A percentile compares a stretch with the other conserved stretches of the same genome.
Evolutionary conservation across 2,113 vertebrate genomes (phyloP).

Genomic region (Callorhinus ursinus): DNA sequence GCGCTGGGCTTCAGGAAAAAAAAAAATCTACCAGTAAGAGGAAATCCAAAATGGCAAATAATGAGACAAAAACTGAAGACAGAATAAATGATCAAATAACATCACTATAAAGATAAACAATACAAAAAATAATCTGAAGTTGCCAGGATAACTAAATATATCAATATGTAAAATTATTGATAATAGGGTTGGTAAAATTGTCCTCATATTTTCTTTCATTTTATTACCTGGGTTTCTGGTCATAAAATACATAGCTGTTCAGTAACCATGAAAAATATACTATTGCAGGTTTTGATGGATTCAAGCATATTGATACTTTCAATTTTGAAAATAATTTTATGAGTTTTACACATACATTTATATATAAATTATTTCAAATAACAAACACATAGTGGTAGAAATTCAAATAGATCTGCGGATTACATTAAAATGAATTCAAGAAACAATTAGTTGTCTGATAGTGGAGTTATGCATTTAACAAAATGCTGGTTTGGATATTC

Average conservation of each 20-base stretch:
- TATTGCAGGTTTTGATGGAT: background rate
- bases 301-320: background rate
- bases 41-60: background rate
- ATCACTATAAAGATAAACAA: background rate
- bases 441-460: background rate
- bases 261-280: background rate
- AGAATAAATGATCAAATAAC: background rate
- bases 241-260: background rate
- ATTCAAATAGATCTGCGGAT: background rate
- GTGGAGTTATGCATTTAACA: background rate
- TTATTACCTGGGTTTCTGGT: background rate
- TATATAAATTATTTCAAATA: constrained; percentile 4
- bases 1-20: background rate
- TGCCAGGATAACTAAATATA: background rate
- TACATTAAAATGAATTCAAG: background rate
- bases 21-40: background rate
- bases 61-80: background rate
- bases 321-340: background rate
- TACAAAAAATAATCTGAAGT: background rate
- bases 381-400: background rate
- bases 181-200: background rate
- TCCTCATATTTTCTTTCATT: background rate
- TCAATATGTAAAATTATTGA: background rate
- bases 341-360: background rate
- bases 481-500: background rate